Evolutionary conservation across 2,888 invertebrate species (phyloP), one percentile per base, ranked within the genome.

Genomic region (Tipula confusa): DNA sequence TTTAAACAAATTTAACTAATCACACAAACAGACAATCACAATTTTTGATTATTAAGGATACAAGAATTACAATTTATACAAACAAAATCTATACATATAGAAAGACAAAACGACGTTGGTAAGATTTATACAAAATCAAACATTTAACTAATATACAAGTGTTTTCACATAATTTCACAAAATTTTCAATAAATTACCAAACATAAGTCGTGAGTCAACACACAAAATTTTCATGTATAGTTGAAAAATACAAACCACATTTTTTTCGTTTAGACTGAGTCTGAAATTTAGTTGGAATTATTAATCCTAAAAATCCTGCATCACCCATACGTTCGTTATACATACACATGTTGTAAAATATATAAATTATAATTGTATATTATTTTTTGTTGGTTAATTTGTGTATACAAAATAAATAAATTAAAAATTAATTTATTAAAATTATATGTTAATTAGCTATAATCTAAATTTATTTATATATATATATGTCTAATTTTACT

Each of bases 301-400:
- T 80, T 80, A 80, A 31, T 80, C 80, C 29, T 80, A 80, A 80
- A 80, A 80, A 29, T 80, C 80, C 80, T 80, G 80, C 64, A 64
- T 64, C 64, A 64, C 64, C 24, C 64, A 24, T 64, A n/a, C n/a
- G n/a, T n/a, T n/a, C n/a, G n/a, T n/a, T n/a, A 64, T 64, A 24
- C 64, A 64, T 24, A 64, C 24, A 64, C 64, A 64, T 64, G 18
- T 64, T n/a, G 64, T 64, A 24, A 64, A 64, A 64, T 24, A 64
- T 64, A 43, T 43, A 43, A n/a, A n/a, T n/a, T n/a, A n/a, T n/a
- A n/a, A n/a, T n/a, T n/a, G n/a, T 43, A 15, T n/a, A 43, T 43
- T 43, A 9, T 38, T 38, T 64, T 33, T 6, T 33, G 33, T 33
- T 43, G 43, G n/a, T 43, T 43, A 43, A n/a, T 24, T 64, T 18